A percentile compares a stretch with the other conserved stretches of the same genome.
phyloP scores from a whole-genome alignment of 23 tunicate species.

The Ciona savignyi region DNA sequence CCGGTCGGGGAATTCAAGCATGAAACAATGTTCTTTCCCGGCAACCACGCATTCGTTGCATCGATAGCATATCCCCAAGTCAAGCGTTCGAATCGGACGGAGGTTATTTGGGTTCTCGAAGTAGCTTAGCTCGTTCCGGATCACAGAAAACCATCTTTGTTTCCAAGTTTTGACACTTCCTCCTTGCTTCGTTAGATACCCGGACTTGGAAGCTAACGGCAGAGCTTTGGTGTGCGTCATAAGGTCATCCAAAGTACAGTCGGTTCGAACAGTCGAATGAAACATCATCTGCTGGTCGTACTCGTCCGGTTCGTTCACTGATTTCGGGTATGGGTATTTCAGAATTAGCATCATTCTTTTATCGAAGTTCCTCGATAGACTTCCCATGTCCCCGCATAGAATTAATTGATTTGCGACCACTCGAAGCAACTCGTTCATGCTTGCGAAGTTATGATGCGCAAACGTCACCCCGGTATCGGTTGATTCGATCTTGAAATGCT shows the following conservation, averaged over 20 bases:
- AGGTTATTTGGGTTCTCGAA: slow-evolving; percentile 36
- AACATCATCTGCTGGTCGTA: slow-evolving; percentile 60
- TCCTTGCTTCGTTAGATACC: slow-evolving; percentile 68
- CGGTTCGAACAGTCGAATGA: slow-evolving; percentile 55
- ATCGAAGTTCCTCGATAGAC: slow-evolving; percentile 54
- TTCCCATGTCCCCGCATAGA: slow-evolving; percentile 55
- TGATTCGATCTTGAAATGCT: slow-evolving; percentile 69
- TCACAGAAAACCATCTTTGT: slow-evolving; percentile 76
- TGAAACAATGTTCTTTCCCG: slow-evolving; percentile 52
- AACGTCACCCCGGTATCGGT: slow-evolving; percentile 21
- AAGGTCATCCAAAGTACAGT: slow-evolving; percentile 33
- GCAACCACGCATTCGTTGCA: slow-evolving; percentile 17
- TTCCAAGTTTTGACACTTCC: slow-evolving; percentile 74
- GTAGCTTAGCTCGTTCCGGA: slow-evolving; percentile 80
- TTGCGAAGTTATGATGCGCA: slow-evolving; percentile 38
- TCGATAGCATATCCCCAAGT: slow-evolving; percentile 53
- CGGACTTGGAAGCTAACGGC: slow-evolving; percentile 67
- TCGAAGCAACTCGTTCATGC: slow-evolving; percentile 39
- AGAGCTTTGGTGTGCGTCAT: slow-evolving; percentile 24
- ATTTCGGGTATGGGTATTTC: slow-evolving; percentile 73
- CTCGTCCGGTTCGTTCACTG: slow-evolving; percentile 87
- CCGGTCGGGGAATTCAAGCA: slow-evolving; percentile 48
- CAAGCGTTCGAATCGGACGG: slow-evolving; percentile 50
- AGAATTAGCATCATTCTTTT: slow-evolving; percentile 53
- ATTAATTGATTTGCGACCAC: slow-evolving; percentile 63